phyloP scores from a whole-genome alignment of 2,113 vertebrate species.

The Athene cunicularia region DNA sequence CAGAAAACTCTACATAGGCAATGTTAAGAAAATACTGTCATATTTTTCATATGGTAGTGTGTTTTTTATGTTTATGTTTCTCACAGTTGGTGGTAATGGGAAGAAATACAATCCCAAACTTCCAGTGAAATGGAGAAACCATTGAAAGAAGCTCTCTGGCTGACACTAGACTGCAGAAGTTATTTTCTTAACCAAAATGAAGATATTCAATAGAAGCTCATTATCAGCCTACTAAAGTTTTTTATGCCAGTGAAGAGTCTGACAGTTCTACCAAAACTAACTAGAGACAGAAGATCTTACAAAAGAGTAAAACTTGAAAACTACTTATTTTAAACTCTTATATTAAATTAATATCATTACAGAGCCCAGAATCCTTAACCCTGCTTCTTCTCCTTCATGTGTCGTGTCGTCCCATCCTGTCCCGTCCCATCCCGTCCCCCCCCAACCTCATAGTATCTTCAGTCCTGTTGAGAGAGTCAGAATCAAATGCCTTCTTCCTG shows the following conservation, averaged over 20 bases:
- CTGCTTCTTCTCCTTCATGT: background rate
- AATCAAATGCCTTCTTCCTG: background rate
- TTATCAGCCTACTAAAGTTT: background rate
- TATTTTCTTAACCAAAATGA: background rate
- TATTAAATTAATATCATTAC: background rate
- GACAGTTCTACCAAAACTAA: background rate
- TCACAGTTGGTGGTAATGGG: background rate
- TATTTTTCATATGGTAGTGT: background rate
- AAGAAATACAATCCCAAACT: background rate
- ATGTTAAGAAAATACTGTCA: background rate
- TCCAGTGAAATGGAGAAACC: background rate
- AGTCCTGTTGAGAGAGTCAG: background rate
- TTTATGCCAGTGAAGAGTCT: background rate
- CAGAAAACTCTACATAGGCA: background rate
- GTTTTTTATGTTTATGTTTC: background rate
- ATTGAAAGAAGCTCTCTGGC: background rate
- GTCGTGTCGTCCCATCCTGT: too few relatives aligned
- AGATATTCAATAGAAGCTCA: background rate
- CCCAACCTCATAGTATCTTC: background rate
- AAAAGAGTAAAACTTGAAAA: background rate
- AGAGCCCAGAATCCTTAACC: background rate
- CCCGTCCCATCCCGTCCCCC: too few relatives aligned
- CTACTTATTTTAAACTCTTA: background rate
- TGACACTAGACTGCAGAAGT: background rate
- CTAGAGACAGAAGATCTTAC: background rate